Percentiles rank a stretch among this genome's conserved stretches.
Conservation (phyloP, 1,140 invertebrate species). For the Papilio helenus region DNA sequence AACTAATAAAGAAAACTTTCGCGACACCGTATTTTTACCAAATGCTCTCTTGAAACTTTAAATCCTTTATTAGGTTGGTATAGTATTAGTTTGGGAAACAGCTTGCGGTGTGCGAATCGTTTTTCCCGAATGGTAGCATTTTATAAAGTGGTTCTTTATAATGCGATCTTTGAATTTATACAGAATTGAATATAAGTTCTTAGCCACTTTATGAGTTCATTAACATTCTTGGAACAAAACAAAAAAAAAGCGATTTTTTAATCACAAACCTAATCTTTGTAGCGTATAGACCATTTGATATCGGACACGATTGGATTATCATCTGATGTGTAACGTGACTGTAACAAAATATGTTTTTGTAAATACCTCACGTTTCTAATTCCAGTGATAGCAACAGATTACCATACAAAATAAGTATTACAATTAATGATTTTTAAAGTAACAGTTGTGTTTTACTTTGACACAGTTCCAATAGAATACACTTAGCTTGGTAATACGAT, state of each 20-base stretch:
- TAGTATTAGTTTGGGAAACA: slow-evolving; percentile 72
- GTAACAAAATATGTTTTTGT: background rate
- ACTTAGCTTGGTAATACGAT: no score
- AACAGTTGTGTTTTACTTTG: no score
- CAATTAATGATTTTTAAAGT: no score
- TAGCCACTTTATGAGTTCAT: background rate
- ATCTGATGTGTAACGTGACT: background rate
- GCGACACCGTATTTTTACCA: slow-evolving; percentile 81
- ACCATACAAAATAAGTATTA: background rate
- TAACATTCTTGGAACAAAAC: background rate
- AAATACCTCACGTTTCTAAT: slow-evolving; percentile 18
- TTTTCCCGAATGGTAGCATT: slow-evolving; percentile 11
- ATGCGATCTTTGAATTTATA: background rate
- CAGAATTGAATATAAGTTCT: no score
- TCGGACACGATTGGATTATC: background rate
- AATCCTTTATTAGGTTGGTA: slow-evolving; percentile 72
- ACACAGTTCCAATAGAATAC: no score
- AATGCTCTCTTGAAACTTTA: slow-evolving; percentile 78
- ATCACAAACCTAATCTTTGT: background rate
- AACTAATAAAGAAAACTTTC: slow-evolving; percentile 83
- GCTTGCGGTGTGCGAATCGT: slow-evolving; percentile 16
- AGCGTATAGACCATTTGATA: background rate
- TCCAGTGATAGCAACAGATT: background rate
- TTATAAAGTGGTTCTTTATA: background rate
- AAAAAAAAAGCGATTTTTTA: background rate